A percentile compares a stretch with the other conserved stretches of the same genome.
Evolutionary conservation across 1,140 invertebrate species (phyloP).

Genomic region (Pogonus chalceus): DNA sequence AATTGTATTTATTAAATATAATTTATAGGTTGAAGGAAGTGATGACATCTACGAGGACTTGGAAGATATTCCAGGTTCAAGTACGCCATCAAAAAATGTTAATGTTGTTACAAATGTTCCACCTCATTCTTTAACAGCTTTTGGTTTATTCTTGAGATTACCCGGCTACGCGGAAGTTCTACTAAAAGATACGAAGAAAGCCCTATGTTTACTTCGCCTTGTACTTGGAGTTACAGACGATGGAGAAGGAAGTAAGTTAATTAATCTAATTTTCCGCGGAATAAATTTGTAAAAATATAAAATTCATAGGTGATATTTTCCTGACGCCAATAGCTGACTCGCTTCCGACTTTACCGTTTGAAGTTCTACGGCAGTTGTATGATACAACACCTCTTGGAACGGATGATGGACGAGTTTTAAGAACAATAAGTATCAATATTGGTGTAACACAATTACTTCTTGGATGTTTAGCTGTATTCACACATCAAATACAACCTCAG

Average conservation of each 20-base stretch:
- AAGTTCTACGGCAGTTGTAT: conserved; percentile 69
- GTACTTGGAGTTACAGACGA: conserved; percentile 84
- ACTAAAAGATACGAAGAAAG: conserved; percentile 69
- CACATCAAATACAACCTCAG: conserved; percentile 54
- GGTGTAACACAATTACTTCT: conserved; percentile 76
- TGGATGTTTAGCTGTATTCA: conserved; percentile 79
- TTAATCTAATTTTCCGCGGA: background rate
- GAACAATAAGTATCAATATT: conserved; percentile 70
- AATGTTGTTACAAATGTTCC: conserved; percentile 51
- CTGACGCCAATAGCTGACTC: conserved; percentile 61
- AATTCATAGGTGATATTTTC: conserved; percentile 56
- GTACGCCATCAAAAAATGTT: conserved; percentile 32
- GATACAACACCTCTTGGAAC: conserved; percentile 69
- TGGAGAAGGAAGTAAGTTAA: conserved; percentile 65
- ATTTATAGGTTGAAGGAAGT: conserved; percentile 41
- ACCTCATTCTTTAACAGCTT: conserved; percentile 79
- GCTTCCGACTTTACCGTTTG: conserved; percentile 79
- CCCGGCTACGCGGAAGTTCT: conserved; percentile 84
- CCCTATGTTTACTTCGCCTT: conserved; percentile 73
- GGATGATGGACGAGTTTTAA: conserved; percentile 65
- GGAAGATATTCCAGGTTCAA: conserved; percentile 35
- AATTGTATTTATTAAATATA: background rate
- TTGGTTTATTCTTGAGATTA: conserved; percentile 76
- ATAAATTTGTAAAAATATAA: conserved; percentile 15
- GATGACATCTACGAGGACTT: conserved; percentile 63